Percentiles rank a stretch among this genome's conserved stretches.
These are phyloP conservation scores for Azorinus chamasolen DNA, from an alignment of 2,888 invertebrate species.

Conservation along the genomic window DNA sequence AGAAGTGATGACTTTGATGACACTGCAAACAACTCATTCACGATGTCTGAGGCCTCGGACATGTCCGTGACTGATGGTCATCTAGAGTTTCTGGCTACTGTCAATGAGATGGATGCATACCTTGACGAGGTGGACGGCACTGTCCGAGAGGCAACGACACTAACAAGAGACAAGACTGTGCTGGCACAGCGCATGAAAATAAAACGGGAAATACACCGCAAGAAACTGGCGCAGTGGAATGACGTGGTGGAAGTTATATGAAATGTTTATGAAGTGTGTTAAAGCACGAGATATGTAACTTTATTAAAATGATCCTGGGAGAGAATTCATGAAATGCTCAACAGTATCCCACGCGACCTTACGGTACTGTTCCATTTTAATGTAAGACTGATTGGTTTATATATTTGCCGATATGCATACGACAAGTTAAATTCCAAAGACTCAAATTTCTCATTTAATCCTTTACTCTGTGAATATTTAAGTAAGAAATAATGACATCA, in stretches of 20 bases:
- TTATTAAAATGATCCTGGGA: no score
- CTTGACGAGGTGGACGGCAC: constrained; percentile 16
- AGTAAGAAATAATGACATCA: no score
- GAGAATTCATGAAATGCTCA: no score
- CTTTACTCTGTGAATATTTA: no score
- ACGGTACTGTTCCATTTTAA: no score
- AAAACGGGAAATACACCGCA: constrained; percentile 53
- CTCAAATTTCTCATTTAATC: no score
- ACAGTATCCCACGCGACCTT: no score
- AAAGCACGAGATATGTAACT: no score
- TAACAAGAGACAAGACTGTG: constrained; percentile 22
- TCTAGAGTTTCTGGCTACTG: constrained; percentile 23
- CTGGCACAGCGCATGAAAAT: constrained; percentile 49
- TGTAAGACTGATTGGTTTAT: no score
- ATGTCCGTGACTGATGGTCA: constrained; percentile 36
- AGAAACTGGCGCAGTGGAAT: constrained; percentile 49
- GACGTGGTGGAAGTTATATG: constrained; percentile 48
- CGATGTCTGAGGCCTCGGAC: constrained; percentile 24
- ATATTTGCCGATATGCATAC: no score
- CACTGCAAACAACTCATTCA: constrained; percentile 41
- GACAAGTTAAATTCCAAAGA: no score
- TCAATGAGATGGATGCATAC: constrained; percentile 36
- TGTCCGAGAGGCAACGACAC: constrained; percentile 25
- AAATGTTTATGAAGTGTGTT: not conserved
- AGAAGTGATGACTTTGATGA: constrained; percentile 33